Evolutionary conservation across 2,888 invertebrate species (phyloP), one percentile per base, ranked within the genome.

Genomic region (Allophyes oxyacanthae): DNA sequence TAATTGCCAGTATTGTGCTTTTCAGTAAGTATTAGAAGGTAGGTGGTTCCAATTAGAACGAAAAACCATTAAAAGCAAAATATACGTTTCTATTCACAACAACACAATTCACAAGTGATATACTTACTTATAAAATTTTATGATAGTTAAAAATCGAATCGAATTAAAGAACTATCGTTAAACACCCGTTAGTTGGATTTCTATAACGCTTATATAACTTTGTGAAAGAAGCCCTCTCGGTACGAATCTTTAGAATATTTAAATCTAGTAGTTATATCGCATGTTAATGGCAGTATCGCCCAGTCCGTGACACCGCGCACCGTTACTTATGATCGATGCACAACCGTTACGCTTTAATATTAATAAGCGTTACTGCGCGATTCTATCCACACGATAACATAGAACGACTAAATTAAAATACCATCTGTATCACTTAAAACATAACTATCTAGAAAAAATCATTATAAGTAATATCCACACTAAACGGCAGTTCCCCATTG

Each of bases 281-380:
- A 71, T 69, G 71, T 62, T 64, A 58, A 54, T 65, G 48, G 59
- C 56, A 59, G 56, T 60, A 61, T 74, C 66, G 62, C 53, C 51
- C 33, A 66, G 71, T 82, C 77, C 81, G 78, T 80, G 80, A 79
- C 79, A 83, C 70, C 64, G 74, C 69, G 63, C 60, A 79, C 86
- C 84, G 86, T 84, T 81, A 82, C 78, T 78, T 80, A 82, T 82
- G 80, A 86, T 84, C 80, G 83, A 87, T 87, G 84, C 79, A 78
- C 72, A 80, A 78, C 81, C 73, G 78, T 59, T 73, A 79, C 74
- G 81, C 75, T 78, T 75, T 72, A 73, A 61, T 76, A 81, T 72
- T 79, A 81, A 81, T 79, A 76, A 80, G 75, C 75, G 59, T 67
- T 66, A 66, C 60, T 73, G 74, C 72, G 58, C 69, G 72, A 79